A percentile compares a stretch with the other conserved stretches of the same genome.
Conservation (phyloP, 2,888 invertebrate species). For the Oxyteleia sp. region DNA sequence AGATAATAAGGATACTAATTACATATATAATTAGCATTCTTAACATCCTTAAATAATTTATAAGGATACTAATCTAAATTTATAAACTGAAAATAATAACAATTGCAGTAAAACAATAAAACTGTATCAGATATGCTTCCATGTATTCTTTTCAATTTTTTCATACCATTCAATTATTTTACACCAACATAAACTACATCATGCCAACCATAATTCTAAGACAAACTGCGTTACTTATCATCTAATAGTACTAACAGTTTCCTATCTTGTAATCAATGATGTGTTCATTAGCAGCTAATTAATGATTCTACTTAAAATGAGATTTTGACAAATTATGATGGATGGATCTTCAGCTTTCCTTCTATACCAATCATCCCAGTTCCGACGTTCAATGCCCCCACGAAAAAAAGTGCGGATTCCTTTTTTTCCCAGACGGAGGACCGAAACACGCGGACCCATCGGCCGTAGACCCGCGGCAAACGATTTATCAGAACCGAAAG, state of each 20-base stretch:
- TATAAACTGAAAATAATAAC: too few species aligned
- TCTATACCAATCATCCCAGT: conserved; percentile 44
- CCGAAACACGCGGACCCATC: conserved; percentile 54
- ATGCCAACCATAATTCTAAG: background rate
- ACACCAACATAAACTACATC: background rate
- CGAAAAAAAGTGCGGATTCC: conserved; percentile 8
- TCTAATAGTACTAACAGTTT: conserved; percentile 16
- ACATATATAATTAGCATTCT: too few species aligned
- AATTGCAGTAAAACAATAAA: too few species aligned
- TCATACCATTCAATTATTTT: too few species aligned
- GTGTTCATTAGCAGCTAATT: conserved; percentile 55
- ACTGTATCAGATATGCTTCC: too few species aligned
- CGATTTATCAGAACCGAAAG: conserved; percentile 83
- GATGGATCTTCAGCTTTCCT: conserved; percentile 24
- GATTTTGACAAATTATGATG: conserved; percentile 66
- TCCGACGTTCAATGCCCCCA: conserved; percentile 62
- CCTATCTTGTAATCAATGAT: conserved; percentile 44
- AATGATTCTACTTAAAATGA: conserved; percentile 40
- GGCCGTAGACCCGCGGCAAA: conserved; percentile 76
- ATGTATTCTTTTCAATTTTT: too few species aligned
- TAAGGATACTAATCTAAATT: too few species aligned
- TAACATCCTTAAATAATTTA: too few species aligned
- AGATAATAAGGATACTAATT: too few species aligned
- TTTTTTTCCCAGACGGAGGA: conserved; percentile 16
- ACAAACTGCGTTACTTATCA: background rate